These are phyloP conservation scores for Stigmatopora argus DNA, from an alignment of 2,113 vertebrate genomes.

Conservation along the genomic window DNA sequence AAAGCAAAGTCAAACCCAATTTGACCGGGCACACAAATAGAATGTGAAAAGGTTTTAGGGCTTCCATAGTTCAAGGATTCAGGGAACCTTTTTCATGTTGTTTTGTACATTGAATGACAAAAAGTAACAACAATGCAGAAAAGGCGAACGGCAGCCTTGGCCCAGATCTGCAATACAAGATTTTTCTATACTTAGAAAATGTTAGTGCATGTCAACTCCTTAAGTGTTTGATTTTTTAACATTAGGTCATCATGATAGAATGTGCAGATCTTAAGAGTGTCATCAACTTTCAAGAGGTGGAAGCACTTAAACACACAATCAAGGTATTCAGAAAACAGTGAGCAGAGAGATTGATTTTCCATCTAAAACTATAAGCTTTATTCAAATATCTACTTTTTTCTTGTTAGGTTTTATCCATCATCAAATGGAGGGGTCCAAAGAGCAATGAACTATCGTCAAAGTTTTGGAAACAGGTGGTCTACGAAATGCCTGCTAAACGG, in stretches of 20 bases:
- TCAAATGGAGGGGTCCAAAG: constrained; percentile 91
- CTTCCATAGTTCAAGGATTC: neutral
- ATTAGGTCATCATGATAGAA: constrained; percentile 93
- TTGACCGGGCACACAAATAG: neutral
- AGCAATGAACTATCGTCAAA: constrained; percentile 90
- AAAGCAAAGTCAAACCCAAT: neutral
- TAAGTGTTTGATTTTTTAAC: neutral
- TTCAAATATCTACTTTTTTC: neutral
- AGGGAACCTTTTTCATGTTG: neutral
- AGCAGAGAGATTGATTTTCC: neutral
- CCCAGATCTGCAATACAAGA: neutral
- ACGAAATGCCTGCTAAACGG: constrained; percentile 92
- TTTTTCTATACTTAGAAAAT: neutral
- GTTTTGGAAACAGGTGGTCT: constrained; percentile 93
- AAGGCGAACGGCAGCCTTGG: neutral
- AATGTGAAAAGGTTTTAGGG: neutral
- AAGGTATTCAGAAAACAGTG: constrained; percentile 65
- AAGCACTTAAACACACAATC: constrained; percentile 89
- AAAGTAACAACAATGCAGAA: neutral
- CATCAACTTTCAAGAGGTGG: constrained; percentile 91
- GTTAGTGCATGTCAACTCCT: neutral
- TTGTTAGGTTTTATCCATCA: constrained; percentile 72
- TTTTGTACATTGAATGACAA: neutral
- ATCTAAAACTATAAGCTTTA: neutral
- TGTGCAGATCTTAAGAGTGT: constrained; percentile 85